phyloP scores from a whole-genome alignment of 2,113 vertebrate species.

The Bolborhynchus lineola region DNA sequence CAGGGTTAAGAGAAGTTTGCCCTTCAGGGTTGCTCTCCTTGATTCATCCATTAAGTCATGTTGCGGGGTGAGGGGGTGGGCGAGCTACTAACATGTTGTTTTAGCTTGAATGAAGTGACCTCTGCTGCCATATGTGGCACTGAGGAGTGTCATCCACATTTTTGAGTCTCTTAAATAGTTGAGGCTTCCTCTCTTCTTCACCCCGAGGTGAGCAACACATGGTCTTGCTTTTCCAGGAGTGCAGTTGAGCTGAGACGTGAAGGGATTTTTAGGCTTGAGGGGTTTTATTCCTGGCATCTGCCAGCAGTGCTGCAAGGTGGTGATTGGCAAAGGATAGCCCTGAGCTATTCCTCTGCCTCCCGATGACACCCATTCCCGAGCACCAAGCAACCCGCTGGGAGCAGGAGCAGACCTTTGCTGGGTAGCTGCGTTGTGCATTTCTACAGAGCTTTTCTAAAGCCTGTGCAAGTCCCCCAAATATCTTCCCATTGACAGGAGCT shows the following conservation, averaged over 20 bases:
- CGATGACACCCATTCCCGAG: not conserved
- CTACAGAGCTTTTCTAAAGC: not conserved
- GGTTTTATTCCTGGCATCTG: not conserved
- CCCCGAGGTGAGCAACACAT: not conserved
- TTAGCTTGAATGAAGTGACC: conserved; percentile 34
- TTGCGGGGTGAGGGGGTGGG: rapidly evolving
- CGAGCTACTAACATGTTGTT: not conserved
- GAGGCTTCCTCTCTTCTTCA: not conserved
- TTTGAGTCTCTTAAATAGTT: not conserved
- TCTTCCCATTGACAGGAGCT: not conserved
- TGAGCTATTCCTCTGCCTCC: not conserved
- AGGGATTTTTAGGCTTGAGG: not conserved
- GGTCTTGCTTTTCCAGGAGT: not conserved
- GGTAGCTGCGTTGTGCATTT: not conserved
- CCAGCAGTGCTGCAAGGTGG: not conserved
- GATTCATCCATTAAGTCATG: conserved; percentile 10
- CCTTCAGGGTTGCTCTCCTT: conserved; percentile 38
- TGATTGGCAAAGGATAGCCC: not conserved
- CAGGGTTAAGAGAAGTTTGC: conserved; percentile 38
- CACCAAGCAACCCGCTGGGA: rapidly evolving
- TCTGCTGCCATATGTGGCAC: not conserved
- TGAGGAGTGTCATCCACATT: not conserved
- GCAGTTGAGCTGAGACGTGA: not conserved
- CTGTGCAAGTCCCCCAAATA: not conserved
- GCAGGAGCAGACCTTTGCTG: not conserved